A percentile compares a stretch with the other conserved stretches of the same genome.
Conservation (phyloP, 2,888 invertebrate species). For the Tetanocera ferruginea region DNA sequence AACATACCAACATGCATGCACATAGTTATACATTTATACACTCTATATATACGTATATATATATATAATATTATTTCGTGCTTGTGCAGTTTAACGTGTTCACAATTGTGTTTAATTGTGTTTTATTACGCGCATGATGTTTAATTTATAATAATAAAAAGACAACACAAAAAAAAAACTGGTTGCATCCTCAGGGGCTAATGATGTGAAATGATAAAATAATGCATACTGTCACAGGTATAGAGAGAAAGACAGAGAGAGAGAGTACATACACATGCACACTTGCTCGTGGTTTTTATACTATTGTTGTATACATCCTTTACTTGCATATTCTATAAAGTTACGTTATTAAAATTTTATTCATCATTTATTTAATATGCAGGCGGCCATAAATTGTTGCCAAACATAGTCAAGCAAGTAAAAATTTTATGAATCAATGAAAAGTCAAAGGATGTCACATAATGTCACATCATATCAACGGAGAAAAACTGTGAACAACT, state of each 20-base stretch:
- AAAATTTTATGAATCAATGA: too few relatives aligned
- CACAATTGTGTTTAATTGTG: conserved; percentile 12
- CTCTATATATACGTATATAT: not conserved
- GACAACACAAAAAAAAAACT: conserved; percentile 26
- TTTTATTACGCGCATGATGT: conserved; percentile 2
- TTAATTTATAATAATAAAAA: conserved; percentile 6
- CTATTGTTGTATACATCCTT: too few relatives aligned
- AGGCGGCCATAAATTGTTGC: not conserved
- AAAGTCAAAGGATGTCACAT: too few relatives aligned
- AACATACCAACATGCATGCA: not conserved
- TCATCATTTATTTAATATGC: not conserved
- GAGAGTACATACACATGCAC: not conserved
- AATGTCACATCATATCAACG: too few relatives aligned
- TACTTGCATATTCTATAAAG: too few relatives aligned
- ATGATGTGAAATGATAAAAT: conserved; percentile 37
- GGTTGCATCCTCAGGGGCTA: conserved; percentile 43
- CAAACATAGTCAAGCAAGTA: too few relatives aligned
- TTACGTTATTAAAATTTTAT: not conserved
- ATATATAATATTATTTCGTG: not conserved
- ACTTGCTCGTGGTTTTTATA: not conserved
- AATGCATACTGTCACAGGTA: conserved; percentile 39
- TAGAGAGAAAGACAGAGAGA: too few relatives aligned
- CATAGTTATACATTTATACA: not conserved
- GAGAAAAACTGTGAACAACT: too few relatives aligned
- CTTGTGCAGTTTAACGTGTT: not conserved